Conservation (phyloP, 2,113 vertebrate species). For the Ivindomyrus marchei region DNA sequence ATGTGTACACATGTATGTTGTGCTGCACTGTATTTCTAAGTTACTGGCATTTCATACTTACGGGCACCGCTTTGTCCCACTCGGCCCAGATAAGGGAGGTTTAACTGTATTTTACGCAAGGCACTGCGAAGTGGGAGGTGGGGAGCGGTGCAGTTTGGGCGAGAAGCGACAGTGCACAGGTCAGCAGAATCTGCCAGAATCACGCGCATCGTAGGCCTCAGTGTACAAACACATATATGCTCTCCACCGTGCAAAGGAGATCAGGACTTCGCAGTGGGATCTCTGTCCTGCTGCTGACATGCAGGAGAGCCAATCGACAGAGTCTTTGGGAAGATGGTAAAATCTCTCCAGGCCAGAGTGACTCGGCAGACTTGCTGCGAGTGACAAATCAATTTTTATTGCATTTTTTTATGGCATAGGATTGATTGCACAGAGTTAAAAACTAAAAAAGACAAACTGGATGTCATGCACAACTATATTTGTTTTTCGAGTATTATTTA, state of each 20-base stretch:
- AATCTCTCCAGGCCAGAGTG: neutral
- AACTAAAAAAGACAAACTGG: neutral
- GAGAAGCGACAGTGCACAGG: neutral
- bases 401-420: neutral
- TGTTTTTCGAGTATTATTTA: neutral
- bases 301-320: conserved; percentile 17
- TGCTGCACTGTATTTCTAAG: too few relatives aligned
- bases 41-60: too few relatives aligned
- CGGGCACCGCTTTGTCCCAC: too few relatives aligned
- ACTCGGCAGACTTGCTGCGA: neutral
- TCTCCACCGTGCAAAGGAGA: conserved; percentile 6
- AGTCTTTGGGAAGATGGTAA: neutral
- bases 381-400: conserved; percentile 1
- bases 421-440: neutral
- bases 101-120: conserved; percentile 22
- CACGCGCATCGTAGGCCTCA: neutral
- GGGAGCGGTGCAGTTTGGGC: neutral
- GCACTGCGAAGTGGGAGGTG: too few relatives aligned
- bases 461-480: neutral
- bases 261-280: conserved; percentile 45
- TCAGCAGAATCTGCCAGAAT: neutral
- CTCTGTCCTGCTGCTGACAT: conserved; percentile 40
- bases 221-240: neutral
- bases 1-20: too few relatives aligned
- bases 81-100: too few relatives aligned